A percentile compares a stretch with the other conserved stretches of the same genome.
Conservation (phyloP, 2,113 vertebrate genomes). For the Natator depressus region DNA sequence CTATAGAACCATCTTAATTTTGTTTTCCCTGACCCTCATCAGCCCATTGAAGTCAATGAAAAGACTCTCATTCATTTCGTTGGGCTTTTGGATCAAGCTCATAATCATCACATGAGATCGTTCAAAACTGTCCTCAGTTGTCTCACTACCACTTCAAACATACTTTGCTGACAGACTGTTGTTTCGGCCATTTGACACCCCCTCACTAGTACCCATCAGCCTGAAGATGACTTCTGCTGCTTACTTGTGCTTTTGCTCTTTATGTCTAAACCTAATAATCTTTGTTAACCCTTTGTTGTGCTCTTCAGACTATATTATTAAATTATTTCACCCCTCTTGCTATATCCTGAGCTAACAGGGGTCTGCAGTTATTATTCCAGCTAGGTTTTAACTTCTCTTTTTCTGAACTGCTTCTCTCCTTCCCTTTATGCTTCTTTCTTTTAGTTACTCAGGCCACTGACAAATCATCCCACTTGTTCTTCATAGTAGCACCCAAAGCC, state of each 20-base stretch:
- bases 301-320: not conserved
- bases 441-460: not conserved
- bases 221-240: not conserved
- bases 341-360: not conserved
- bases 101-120: not conserved
- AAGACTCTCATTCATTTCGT: not conserved
- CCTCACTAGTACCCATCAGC: not conserved
- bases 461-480: not conserved
- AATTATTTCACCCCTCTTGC: not conserved
- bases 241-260: fast-evolving
- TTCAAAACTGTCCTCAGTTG: not conserved
- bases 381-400: not conserved
- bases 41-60: not conserved
- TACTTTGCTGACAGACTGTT: not conserved
- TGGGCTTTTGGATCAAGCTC: not conserved
- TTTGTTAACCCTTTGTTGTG: not conserved
- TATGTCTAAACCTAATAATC: not conserved
- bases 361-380: not conserved
- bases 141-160: not conserved
- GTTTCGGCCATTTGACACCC: not conserved
- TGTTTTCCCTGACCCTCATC: not conserved
- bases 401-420: not conserved
- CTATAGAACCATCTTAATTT: not conserved
- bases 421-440: not conserved
- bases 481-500: not conserved